These are phyloP conservation scores for Neomonachus schauinslandi DNA, from an alignment of 2,113 vertebrate species.

Conservation along the genomic window DNA sequence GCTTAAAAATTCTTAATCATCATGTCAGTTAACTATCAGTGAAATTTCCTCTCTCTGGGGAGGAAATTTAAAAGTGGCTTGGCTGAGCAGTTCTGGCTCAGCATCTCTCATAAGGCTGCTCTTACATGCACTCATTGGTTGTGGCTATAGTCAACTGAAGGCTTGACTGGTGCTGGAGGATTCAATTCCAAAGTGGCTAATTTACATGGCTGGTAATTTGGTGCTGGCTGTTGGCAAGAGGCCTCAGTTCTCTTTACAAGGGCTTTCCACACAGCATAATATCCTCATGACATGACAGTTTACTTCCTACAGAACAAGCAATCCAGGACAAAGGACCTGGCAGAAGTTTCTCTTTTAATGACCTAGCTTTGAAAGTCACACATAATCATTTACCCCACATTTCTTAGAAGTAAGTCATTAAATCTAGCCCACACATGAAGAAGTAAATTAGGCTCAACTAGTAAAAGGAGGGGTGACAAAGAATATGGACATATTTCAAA, in stretches of 20 bases:
- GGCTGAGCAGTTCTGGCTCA: not conserved
- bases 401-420: not conserved
- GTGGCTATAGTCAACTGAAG: not conserved
- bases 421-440: not conserved
- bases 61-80: not conserved
- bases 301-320: not conserved
- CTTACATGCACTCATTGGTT: not conserved
- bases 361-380: not conserved
- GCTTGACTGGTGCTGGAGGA: not conserved
- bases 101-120: not conserved
- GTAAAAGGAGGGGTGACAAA: not conserved
- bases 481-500: not conserved
- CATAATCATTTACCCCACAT: not conserved
- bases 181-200: not conserved
- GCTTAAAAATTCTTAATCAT: not conserved
- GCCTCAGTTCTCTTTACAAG: not conserved
- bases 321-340: not conserved
- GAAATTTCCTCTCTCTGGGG: not conserved
- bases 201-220: not conserved
- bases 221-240: not conserved
- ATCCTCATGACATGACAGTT: not conserved
- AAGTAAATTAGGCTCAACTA: not conserved
- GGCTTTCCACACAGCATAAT: not conserved
- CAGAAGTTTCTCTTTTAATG: not conserved
- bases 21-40: not conserved